These are phyloP conservation scores for Leptopilina clavipes DNA, from an alignment of 1,140 invertebrate species.

Conservation along the genomic window DNA sequence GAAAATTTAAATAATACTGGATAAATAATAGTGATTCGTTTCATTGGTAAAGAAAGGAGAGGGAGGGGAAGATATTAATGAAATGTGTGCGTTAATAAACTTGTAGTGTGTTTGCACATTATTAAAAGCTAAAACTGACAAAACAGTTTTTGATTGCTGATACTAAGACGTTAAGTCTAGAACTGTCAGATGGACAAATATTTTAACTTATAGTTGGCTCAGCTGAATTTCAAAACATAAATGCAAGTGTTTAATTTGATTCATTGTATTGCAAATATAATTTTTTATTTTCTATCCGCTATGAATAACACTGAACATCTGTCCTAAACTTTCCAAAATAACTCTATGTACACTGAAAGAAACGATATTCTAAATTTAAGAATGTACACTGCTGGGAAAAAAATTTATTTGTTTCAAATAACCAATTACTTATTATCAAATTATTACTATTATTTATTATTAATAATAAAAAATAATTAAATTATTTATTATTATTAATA, in stretches of 20 bases:
- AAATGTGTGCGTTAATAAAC: neutral
- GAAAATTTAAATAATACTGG: slow-evolving; percentile 28
- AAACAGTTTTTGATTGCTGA: slow-evolving; percentile 11
- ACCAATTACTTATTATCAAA: no score
- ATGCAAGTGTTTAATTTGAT: slow-evolving; percentile 7
- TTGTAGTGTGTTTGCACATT: slow-evolving; percentile 6
- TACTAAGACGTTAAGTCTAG: slow-evolving; percentile 2
- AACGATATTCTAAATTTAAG: no score
- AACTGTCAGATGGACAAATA: slow-evolving; percentile 6
- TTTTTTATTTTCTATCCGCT: no score
- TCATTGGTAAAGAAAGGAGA: no score
- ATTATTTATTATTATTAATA: no score
- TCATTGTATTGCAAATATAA: neutral
- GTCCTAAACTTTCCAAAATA: no score
- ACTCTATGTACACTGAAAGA: no score
- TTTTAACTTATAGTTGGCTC: slow-evolving; percentile 26
- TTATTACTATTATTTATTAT: no score
- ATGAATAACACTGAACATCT: no score
- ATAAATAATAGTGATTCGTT: neutral
- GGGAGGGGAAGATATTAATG: slow-evolving; percentile 11
- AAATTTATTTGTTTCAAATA: no score
- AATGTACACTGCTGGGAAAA: no score
- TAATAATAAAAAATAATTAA: no score
- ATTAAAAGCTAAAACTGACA: slow-evolving; percentile 8
- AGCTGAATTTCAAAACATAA: slow-evolving; percentile 15